Base-by-base conservation (phyloP, 2,888 invertebrate genomes). In the Ormia ochracea region DNA sequence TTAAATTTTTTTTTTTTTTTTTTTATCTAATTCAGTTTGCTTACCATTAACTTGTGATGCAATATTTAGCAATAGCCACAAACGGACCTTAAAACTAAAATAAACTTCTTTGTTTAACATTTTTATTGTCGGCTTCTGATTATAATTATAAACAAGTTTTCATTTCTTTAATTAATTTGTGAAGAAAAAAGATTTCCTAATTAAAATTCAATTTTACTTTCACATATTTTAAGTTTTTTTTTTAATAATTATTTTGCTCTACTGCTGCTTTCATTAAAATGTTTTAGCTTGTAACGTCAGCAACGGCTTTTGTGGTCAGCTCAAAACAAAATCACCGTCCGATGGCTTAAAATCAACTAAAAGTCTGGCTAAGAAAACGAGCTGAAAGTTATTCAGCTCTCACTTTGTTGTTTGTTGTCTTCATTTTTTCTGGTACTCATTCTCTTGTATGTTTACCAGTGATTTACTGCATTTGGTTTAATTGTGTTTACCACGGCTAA, bases 181-280 rank as follows among this genome's bases (percentile, higher is more conserved):
- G n/a, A 56, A 36, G 7, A 65, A 68, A 56, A 78, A 31, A 56
- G 54, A 41, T 70, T 38, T 21, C 12, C 38, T 19, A 7, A 14
- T 68, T 52, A 38, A 78, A 73, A 69, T 59, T 69, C 7, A 45
- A 73, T 69, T 78, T 78, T 38, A 66, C 80, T 76, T 80, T 80
- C 68, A 76, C 80, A 80, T 80, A 61, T 80, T 80, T 72, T 33
- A 33, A 2, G 4, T 17, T 28, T 33, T 41, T 19, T 48, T 26
- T 41, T 1, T 19, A 14, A 12, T 54, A 50, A 45, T 28, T 48
- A 23, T 38, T 33, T 14, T 3, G 38, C 33, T n/a, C n/a, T n/a
- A n/a, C n/a, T 63, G 31, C 41, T 68, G 12, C 65, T 48, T 59
- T 58, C 10, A 36, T 43, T 43, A 21, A 2, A 38, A 3, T 69